Conservation (phyloP, 2,113 vertebrate species). For the Opisthocomus hoazin region DNA sequence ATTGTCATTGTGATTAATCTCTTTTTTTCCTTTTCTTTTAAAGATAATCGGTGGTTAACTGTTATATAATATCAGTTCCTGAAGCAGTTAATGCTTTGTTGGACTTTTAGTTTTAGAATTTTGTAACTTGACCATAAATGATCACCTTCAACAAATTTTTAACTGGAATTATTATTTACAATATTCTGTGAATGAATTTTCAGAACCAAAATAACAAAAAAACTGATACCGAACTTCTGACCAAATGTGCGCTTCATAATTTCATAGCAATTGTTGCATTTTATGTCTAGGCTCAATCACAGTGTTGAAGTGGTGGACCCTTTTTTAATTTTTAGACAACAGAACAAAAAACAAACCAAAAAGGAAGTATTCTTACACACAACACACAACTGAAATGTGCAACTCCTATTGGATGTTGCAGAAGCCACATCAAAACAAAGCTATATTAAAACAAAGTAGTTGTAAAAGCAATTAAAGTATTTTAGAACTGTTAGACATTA, state of each 20-base stretch:
- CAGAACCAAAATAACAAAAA: not conserved
- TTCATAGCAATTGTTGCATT: not conserved
- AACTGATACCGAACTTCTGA: not conserved
- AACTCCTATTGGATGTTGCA: not conserved
- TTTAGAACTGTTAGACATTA: not conserved
- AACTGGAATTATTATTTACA: not conserved
- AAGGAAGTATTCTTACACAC: not conserved
- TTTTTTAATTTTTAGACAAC: not conserved
- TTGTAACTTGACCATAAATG: not conserved
- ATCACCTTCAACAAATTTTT: not conserved
- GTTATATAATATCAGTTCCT: not conserved
- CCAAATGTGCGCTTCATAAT: not conserved
- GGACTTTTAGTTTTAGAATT: not conserved
- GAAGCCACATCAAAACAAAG: not conserved
- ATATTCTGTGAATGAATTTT: not conserved
- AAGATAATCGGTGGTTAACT: not conserved
- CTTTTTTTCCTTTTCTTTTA: not conserved
- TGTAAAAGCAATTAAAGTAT: not conserved
- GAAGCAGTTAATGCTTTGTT: not conserved
- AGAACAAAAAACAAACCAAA: not conserved
- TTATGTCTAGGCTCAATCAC: not conserved
- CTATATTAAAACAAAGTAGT: not conserved
- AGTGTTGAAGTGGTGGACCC: not conserved
- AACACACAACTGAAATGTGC: not conserved
- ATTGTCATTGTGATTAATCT: conserved; percentile 24